Evolutionary conservation across 2,888 invertebrate genomes (phyloP).

Genomic region (Drosophila anomalata): DNA sequence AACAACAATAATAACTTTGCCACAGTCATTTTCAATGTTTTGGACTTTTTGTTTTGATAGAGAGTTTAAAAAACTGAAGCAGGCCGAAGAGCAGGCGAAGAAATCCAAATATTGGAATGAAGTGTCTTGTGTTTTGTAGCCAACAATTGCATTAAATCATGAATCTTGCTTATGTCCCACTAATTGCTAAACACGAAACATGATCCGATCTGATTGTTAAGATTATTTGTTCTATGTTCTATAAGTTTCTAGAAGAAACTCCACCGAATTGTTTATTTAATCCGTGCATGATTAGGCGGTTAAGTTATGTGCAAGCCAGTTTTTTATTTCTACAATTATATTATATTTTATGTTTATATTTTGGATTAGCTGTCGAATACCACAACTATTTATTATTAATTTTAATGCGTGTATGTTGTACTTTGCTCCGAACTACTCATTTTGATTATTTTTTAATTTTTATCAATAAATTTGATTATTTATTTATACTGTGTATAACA

Average conservation of each 20-base stretch:
- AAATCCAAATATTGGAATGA: conserved; percentile 27
- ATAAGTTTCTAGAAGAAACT: too few relatives aligned
- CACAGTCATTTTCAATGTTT: conserved; percentile 83
- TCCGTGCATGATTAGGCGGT: conserved; percentile 2
- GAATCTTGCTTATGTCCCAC: conserved; percentile 33
- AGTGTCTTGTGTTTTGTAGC: conserved; percentile 53
- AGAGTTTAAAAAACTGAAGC: background rate
- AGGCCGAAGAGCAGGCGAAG: background rate
- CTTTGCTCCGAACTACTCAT: conserved; percentile 16
- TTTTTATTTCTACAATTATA: background rate
- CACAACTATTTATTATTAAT: conserved; percentile 17
- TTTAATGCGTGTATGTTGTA: conserved; percentile 26
- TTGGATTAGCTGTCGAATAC: conserved; percentile 22
- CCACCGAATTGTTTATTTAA: background rate
- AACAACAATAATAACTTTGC: conserved; percentile 78
- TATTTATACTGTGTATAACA: conserved; percentile 37
- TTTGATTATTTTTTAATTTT: conserved; percentile 17
- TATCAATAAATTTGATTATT: conserved; percentile 39
- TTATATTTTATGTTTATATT: conserved; percentile 21
- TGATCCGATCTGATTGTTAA: background rate
- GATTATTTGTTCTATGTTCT: too few relatives aligned
- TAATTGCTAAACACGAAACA: conserved; percentile 20
- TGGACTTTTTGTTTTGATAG: conserved; percentile 83
- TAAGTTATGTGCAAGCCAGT: background rate
- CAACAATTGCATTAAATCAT: conserved; percentile 38